Evolutionary conservation across 2,113 vertebrate species (phyloP).

Genomic region (Paedocypris sp.): DNA sequence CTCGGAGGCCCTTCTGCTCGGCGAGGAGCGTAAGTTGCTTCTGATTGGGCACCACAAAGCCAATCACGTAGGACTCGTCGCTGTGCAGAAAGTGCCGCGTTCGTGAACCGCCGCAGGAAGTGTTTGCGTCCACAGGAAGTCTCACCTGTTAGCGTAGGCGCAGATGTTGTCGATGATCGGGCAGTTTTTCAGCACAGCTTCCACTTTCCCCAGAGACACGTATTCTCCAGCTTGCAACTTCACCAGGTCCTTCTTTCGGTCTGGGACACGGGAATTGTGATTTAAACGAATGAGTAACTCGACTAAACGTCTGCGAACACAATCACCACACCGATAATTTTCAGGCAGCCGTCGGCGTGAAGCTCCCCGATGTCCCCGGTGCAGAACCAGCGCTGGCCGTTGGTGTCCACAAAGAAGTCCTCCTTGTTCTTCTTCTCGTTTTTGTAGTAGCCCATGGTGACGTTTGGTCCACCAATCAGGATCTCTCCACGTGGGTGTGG

Average conservation of each 20-base stretch:
- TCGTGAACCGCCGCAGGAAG: not conserved
- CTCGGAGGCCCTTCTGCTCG: constrained; percentile 65
- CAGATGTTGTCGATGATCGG: constrained; percentile 92
- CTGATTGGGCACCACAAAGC: constrained; percentile 95
- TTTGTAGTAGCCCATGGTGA: constrained; percentile 93
- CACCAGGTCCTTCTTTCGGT: constrained; percentile 95
- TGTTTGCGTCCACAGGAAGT: too few relatives aligned
- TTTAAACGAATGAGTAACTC: too few relatives aligned
- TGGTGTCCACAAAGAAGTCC: constrained; percentile 80
- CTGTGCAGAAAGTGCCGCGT: constrained; percentile 59
- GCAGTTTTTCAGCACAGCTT: constrained; percentile 89
- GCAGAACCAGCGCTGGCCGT: constrained; percentile 88
- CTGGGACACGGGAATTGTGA: too few relatives aligned
- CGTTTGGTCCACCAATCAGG: constrained; percentile 85
- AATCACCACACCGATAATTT: constrained; percentile 83
- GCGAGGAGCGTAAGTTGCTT: constrained; percentile 80
- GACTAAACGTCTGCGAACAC: too few relatives aligned
- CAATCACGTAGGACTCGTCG: constrained; percentile 90
- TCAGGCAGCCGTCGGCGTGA: constrained; percentile 84
- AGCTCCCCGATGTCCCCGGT: constrained; percentile 94
- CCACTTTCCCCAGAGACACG: constrained; percentile 93
- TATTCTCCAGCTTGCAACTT: constrained; percentile 95
- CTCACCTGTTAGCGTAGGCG: constrained; percentile 90
- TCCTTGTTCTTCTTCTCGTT: constrained; percentile 68
- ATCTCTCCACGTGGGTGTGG: constrained; percentile 90